Evolutionary conservation across 2,113 vertebrate genomes (phyloP), one percentile per base, ranked within the genome.

Genomic region (Alaudala cheleensis): DNA sequence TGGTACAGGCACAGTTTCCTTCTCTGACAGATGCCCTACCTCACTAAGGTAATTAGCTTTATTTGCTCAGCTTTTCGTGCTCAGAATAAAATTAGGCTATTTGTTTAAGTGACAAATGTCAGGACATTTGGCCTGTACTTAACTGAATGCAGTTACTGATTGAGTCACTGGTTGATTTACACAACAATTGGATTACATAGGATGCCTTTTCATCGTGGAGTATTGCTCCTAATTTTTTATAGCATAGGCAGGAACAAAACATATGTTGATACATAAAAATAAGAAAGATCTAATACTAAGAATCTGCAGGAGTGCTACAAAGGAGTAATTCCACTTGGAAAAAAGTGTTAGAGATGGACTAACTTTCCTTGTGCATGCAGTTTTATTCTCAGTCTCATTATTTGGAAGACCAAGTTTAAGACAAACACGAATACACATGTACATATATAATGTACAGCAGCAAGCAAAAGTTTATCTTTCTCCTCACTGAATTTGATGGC

Each of bases 31-130:
- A 26, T 81, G 53, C n/a, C 28, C 56, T 81, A n/a, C 34, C 23
- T 20, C 51, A 33, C 65, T 54, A n/a, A 74, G 18, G 71, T 81
- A 33, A 81, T 87, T 56, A 76, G 23, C 31, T 87, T 57, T 69
- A 69, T 87, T 95, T 95, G 18, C 37, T 92, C 57, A 87, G 49
- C 12, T 81, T 95, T 81, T 37, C 12, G 1, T 72, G 28, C 44
- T 85, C 26, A 84, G 61, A 87, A 92, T 91, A 56, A 93, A 93
- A 93, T 91, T 85, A 89, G 9, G 24, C 40, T 62, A 78, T 71
- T 74, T 84, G 73, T 74, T 91, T 78, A 57, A 60, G 39, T 94
- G 72, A 86, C 29, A 81, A 92, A 69, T 91, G 58, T 91, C 66
- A 82, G 53, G 23, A 57, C 80, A 61, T 39, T 39, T 62, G n/a